Base-by-base conservation (phyloP, 2,113 vertebrate species). In the Ciconia maguari region DNA sequence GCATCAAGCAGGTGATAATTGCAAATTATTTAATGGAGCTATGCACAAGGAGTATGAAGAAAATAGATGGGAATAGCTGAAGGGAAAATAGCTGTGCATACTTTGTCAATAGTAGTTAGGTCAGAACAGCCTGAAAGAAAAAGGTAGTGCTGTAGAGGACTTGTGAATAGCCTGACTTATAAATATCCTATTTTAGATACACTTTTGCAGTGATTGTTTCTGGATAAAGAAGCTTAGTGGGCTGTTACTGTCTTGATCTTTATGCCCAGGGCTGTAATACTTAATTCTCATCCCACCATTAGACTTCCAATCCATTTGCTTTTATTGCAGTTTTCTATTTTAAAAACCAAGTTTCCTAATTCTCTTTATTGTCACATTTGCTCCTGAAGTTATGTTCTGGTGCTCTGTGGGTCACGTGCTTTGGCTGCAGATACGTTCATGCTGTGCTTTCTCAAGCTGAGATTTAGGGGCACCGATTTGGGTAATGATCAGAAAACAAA, bases 241-340 rank as follows among this genome's bases (percentile, higher is more conserved):
- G 41, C 70, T 97, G 66, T 91, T 97, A 65, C 27, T 77, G 29
- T 80, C 77, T 87, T 93, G 61, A 94, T 80, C 94, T 88, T 54
- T 57, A 36, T 95, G 68, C 58, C 42, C 19, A 60, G 72, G 75
- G 72, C 74, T 77, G 84, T 78, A 94, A 84, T 92, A 68, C 58
- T 62, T 93, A 91, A 95, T 87, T 96, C 74, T 93, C 46, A 90
- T 94, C 48, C 69, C 78, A 60, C 49, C 46, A 66, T 95, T 94
- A 93, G 72, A 25, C 60, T 87, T 71, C 42, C n/a, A 90, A 72
- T 84, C 78, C 81, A 83, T 81, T 89, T 91, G 34, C 8, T 95
- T 95, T 96, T 95, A 95, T 93, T 89, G 83, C 32, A 26, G 49
- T 87, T 94, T 91, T 54, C 62, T 82, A 32, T 92, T 95, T 70